phyloP scores from a whole-genome alignment of 2,888 invertebrate genomes.

The Drosophila hamatofila region DNA sequence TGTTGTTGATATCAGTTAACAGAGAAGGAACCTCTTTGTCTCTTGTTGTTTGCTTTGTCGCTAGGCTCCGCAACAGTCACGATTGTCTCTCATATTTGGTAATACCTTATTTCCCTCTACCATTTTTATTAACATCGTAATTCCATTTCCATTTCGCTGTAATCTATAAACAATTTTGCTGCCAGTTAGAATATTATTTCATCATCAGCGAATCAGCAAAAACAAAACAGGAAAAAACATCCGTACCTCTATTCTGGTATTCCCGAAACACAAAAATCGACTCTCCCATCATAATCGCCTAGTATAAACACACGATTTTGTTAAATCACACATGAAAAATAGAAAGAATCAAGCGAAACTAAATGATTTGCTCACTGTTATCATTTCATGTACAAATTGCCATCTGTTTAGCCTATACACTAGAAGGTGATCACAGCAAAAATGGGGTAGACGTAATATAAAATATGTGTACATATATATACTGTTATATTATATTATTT shows the following conservation, averaged over 20 bases:
- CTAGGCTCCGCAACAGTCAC: slow-evolving; percentile 11
- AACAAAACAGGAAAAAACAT: background rate
- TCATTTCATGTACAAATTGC: slow-evolving; percentile 2
- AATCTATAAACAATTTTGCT: slow-evolving; percentile 26
- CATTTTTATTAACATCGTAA: slow-evolving; percentile 31
- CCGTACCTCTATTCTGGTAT: background rate
- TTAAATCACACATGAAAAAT: background rate
- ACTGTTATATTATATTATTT: background rate
- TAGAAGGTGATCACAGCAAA: background rate
- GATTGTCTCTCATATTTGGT: slow-evolving; percentile 52
- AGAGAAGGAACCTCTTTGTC: slow-evolving; percentile 59
- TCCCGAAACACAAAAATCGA: background rate
- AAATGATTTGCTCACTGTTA: slow-evolving; percentile 2
- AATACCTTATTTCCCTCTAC: slow-evolving; percentile 20
- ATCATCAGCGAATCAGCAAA: slow-evolving; percentile 17
- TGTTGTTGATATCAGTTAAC: slow-evolving; percentile 44
- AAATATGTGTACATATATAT: background rate
- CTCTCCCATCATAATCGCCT: background rate
- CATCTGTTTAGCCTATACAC: slow-evolving; percentile 1
- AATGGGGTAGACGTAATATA: slow-evolving; percentile 2
- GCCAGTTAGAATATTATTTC: slow-evolving; percentile 16
- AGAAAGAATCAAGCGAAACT: slow-evolving; percentile 4
- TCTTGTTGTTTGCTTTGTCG: slow-evolving; percentile 52
- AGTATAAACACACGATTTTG: slow-evolving; percentile 3
- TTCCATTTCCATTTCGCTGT: slow-evolving; percentile 40